Conservation (phyloP, 2,113 vertebrate genomes). For the Mustelus asterias region DNA sequence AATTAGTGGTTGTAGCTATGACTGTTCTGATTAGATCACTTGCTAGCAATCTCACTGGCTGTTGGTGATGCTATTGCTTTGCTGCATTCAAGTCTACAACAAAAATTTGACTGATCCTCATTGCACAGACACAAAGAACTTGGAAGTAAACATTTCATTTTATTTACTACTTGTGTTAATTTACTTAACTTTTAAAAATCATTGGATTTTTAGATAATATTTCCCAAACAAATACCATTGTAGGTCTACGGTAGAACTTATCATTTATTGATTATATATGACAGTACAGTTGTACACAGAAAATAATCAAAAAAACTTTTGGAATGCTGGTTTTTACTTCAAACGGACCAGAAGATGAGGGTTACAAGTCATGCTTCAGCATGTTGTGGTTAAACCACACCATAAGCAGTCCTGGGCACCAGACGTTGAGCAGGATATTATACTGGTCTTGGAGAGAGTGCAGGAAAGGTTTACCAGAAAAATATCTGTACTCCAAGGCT, state of each 20-base stretch:
- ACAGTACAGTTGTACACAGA: neutral
- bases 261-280: neutral
- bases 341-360: neutral
- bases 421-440: too few species aligned
- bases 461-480: too few species aligned
- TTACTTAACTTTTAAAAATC: neutral
- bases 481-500: too few species aligned
- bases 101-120: neutral
- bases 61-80: neutral
- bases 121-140: neutral
- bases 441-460: too few species aligned
- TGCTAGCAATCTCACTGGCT: neutral
- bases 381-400: neutral
- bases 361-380: neutral
- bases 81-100: neutral
- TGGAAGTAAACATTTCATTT: neutral
- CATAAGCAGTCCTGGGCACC: too few species aligned
- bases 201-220: neutral
- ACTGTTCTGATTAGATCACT: neutral
- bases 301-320: neutral
- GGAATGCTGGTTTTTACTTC: neutral
- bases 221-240: neutral
- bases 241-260: neutral
- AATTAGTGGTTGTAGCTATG: neutral
- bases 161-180: neutral